phyloP scores from a whole-genome alignment of 2,113 vertebrate species.

The Anhinga rufa region DNA sequence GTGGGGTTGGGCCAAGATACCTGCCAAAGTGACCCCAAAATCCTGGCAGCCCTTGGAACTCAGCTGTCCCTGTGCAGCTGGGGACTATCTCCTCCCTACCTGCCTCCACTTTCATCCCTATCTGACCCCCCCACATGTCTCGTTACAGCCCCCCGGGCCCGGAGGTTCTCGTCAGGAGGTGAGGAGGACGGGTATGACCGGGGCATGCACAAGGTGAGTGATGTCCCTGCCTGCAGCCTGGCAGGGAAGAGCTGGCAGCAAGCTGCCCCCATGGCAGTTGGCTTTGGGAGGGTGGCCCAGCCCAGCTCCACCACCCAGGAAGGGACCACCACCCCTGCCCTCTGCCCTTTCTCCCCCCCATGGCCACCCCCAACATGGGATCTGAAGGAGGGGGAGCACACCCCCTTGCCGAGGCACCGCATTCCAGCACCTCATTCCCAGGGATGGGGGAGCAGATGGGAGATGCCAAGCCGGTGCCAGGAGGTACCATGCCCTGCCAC shows the following conservation, averaged over 20 bases:
- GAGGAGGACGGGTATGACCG: conserved; percentile 83
- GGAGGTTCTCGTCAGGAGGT: conserved; percentile 82
- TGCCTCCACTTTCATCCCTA: background rate
- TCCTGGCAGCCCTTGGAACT: background rate
- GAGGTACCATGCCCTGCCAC: rapidly evolving
- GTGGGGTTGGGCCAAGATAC: background rate
- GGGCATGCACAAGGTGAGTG: conserved; percentile 80
- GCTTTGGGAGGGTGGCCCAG: background rate
- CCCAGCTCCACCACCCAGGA: background rate
- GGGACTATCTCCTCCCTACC: background rate
- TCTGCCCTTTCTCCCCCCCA: background rate
- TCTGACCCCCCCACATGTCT: background rate
- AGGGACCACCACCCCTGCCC: background rate
- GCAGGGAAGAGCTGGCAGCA: background rate
- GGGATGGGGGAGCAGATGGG: background rate
- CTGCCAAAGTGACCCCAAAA: background rate
- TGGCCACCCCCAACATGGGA: background rate
- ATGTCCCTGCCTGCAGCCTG: background rate
- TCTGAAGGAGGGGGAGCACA: background rate
- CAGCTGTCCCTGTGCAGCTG: rapidly evolving
- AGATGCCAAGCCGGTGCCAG: rapidly evolving
- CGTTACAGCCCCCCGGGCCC: conserved; percentile 74
- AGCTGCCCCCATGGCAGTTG: rapidly evolving
- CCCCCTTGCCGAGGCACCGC: background rate
- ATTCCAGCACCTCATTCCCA: background rate